phyloP scores from a whole-genome alignment of 2,797 vertebrate genomes.

The Tympanoctomys barrerae region DNA sequence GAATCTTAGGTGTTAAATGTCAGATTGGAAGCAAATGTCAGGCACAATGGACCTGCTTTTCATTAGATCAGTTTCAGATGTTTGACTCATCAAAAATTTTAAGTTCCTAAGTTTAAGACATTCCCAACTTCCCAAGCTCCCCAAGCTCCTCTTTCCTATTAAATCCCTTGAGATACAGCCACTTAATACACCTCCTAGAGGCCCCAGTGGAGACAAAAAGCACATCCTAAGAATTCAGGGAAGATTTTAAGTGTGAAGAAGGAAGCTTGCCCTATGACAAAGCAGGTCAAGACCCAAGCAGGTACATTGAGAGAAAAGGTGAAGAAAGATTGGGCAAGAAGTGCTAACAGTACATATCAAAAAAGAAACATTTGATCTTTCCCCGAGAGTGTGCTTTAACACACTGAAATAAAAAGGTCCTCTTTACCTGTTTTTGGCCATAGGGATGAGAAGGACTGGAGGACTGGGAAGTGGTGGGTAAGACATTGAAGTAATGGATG shows the following conservation, averaged over 20 bases:
- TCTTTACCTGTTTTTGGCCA: not conserved
- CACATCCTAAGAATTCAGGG: not conserved
- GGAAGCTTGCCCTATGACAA: not conserved
- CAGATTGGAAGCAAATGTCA: not conserved
- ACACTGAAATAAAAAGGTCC: not conserved
- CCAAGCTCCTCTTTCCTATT: not conserved
- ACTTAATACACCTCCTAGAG: not conserved
- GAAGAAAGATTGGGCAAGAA: not conserved
- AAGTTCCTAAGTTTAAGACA: conserved; percentile 32
- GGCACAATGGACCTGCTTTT: not conserved
- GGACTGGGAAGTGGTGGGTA: not conserved
- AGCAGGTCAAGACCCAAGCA: not conserved
- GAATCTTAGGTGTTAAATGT: not conserved
- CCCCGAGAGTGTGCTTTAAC: not conserved
- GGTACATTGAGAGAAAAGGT: not conserved
- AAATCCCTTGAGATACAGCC: not conserved
- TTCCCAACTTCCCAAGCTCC: not conserved
- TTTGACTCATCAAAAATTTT: not conserved
- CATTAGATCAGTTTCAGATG: not conserved
- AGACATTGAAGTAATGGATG: not conserved
- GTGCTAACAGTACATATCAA: not conserved
- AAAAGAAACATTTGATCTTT: conserved; percentile 22
- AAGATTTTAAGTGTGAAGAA: not conserved
- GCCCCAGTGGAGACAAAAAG: not conserved
- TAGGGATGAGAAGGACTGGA: not conserved